phyloP scores from a whole-genome alignment of 2,113 vertebrate species.

The Microtus richardsoni region DNA sequence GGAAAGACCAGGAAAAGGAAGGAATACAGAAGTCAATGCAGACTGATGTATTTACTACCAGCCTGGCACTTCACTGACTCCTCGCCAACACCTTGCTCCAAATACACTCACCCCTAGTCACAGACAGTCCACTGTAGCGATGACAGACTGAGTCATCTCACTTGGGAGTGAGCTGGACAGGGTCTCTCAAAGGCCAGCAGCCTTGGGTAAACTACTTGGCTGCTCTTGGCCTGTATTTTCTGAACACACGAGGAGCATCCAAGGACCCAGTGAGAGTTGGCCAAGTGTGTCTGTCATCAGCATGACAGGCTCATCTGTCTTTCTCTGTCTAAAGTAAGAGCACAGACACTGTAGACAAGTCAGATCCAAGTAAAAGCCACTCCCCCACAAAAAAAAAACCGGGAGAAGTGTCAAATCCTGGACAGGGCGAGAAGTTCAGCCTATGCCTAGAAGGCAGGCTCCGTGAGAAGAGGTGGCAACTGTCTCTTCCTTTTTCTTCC shows the following conservation, averaged over 20 bases:
- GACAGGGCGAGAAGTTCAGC: not conserved
- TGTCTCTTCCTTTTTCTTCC: not conserved
- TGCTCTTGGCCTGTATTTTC: not conserved
- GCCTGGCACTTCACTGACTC: not conserved
- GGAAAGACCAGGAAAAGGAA: not conserved
- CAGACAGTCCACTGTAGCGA: not conserved
- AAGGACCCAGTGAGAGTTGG: not conserved
- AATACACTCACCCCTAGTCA: not conserved
- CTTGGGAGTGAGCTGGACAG: not conserved
- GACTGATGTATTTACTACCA: not conserved
- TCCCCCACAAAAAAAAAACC: not conserved
- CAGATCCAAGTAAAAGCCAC: not conserved
- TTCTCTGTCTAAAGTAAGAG: not conserved
- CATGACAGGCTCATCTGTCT: not conserved
- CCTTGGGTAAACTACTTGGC: not conserved
- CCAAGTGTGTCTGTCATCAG: not conserved
- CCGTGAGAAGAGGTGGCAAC: not conserved
- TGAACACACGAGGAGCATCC: not conserved
- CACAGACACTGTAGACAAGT: not conserved
- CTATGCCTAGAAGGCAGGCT: not conserved
- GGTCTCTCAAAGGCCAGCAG: not conserved
- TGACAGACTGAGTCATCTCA: accelerated
- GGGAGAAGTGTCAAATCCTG: too few relatives aligned
- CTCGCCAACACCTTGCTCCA: too few relatives aligned
- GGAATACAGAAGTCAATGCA: not conserved